Conservation (phyloP, 2,888 invertebrate genomes). For the Rosalia funebris region DNA sequence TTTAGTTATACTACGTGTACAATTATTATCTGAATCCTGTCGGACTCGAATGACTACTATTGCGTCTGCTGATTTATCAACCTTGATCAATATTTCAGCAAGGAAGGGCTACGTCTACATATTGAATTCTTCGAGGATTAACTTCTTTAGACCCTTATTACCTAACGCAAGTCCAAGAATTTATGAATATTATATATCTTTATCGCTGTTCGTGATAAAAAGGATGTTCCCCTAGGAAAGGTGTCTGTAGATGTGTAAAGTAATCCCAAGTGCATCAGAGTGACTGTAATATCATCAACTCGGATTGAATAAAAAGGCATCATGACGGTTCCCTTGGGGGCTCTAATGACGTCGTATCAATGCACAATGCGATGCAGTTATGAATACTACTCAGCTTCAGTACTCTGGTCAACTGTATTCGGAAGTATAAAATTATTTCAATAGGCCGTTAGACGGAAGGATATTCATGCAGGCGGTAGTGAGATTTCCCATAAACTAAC, state of each 20-base stretch:
- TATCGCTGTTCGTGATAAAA: constrained; percentile 7
- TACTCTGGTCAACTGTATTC: constrained; percentile 26
- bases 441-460: constrained; percentile 20
- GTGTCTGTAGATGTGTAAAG: background rate
- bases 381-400: constrained; percentile 1
- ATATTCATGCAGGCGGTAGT: too few species aligned
- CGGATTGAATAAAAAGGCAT: constrained; percentile 15
- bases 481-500: too few species aligned
- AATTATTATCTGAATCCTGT: too few species aligned
- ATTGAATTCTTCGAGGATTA: too few species aligned
- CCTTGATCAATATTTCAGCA: too few species aligned
- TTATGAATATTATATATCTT: constrained; percentile 20
- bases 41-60: too few species aligned
- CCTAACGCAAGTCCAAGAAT: too few species aligned
- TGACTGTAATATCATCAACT: constrained; percentile 8
- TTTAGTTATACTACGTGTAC: too few species aligned
- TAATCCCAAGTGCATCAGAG: constrained; percentile 22
- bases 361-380: constrained; percentile 20
- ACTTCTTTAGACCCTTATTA: too few species aligned
- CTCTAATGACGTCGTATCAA: constrained; percentile 15
- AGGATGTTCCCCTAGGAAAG: background rate
- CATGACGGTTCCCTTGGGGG: constrained; percentile 6
- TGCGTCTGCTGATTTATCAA: too few species aligned
- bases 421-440: constrained; percentile 28
- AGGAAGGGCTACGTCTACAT: too few species aligned